Base-by-base conservation (phyloP, 1,140 invertebrate species). In the Oryctes rhinoceros region DNA sequence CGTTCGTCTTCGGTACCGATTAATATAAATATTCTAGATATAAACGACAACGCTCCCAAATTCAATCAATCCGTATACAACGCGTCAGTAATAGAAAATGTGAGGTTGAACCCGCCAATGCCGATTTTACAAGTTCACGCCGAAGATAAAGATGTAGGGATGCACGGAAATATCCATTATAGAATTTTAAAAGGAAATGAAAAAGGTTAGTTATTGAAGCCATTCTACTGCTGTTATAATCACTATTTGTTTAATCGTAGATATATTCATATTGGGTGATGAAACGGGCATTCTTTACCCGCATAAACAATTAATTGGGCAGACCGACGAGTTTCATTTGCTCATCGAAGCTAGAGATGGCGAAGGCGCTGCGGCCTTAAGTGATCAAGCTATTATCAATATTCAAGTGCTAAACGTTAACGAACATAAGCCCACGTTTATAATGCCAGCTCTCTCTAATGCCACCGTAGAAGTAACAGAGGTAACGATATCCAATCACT, bases 391-490 rank as follows among this genome's bases (percentile, higher is more conserved):
- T 4, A 90, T 90, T 59, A 92, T 97, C 1, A 92, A 94, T 74
- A 92, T 98, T 30, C 90, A 91, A 62, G 94, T 98, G 7, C 88
- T 94, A 11, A 93, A 94, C 79, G 94, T 96, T 2, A 98, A 98
- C 89, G 93, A 95, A 82, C 93, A 96, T 88, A 92, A 93, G 81
- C 96, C 96, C 0, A 90, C 91, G 80, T 97, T 97, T 87, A 89
- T 95, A 0, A 91, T 94, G 83, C 96, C 96, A 0, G 91, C 93
- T n/a, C 85, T 92, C 2, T 90, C 91, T 0, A 94, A 95, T 86
- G 91, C 94, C 0, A 94, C 93, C 18, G 90, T 96, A 3, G 92
- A 94, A 86, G 91, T 97, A 83, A 92, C 93, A 0, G 95, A 96
- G 87, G 94, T 94, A 88, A 86, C 82, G 83, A 37, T 75, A 53